Evolutionary conservation across 2,113 vertebrate species (phyloP).

Genomic region (Pterocles burchelli): DNA sequence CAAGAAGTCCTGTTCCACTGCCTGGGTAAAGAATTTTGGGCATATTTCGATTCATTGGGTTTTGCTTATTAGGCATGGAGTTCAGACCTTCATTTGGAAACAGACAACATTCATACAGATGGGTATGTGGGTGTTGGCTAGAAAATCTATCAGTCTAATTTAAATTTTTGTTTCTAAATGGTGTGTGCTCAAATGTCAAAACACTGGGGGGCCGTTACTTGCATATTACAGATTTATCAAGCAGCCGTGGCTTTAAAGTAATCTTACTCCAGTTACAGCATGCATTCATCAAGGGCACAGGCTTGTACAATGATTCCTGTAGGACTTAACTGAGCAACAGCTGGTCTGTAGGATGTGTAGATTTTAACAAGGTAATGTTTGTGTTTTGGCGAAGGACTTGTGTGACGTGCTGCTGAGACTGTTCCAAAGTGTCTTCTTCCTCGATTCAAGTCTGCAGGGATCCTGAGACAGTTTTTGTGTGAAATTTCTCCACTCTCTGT

Average conservation of each 20-base stretch:
- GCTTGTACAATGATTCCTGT: not conserved
- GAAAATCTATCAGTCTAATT: not conserved
- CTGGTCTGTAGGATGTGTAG: conserved; percentile 47
- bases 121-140: not conserved
- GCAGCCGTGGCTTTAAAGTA: not conserved
- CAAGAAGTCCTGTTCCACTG: not conserved
- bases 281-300: not conserved
- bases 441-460: not conserved
- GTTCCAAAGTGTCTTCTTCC: not conserved
- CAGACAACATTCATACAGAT: not conserved
- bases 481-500: not conserved
- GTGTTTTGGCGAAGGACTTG: conserved; percentile 3
- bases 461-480: not conserved
- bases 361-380: conserved; percentile 42
- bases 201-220: not conserved
- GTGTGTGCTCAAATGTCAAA: not conserved
- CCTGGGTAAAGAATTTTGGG: conserved; percentile 2
- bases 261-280: not conserved
- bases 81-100: not conserved
- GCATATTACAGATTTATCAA: not conserved
- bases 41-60: not conserved
- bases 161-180: not conserved
- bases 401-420: not conserved
- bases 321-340: conserved; percentile 3
- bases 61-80: not conserved